phyloP scores from a whole-genome alignment of 2,113 vertebrate genomes.

The Apodemus sylvaticus region DNA sequence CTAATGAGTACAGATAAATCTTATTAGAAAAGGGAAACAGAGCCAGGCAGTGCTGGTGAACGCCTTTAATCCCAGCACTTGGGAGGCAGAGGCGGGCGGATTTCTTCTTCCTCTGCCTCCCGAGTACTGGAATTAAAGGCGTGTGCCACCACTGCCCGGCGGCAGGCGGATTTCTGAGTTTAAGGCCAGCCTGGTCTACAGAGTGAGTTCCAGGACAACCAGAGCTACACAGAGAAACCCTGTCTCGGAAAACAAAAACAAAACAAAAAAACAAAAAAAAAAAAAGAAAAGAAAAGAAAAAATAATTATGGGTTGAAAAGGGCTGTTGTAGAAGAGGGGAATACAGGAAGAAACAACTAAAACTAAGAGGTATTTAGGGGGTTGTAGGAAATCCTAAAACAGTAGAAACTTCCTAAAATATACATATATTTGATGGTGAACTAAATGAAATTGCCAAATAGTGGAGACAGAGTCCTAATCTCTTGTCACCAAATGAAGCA shows the following conservation, averaged over 20 bases:
- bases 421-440: neutral
- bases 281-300: neutral
- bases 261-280: too few species aligned
- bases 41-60: too few species aligned
- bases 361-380: neutral
- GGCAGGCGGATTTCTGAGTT: too few species aligned
- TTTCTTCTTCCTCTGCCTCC: too few species aligned
- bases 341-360: neutral
- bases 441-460: neutral
- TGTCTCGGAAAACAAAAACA: too few species aligned
- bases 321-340: neutral
- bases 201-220: too few species aligned
- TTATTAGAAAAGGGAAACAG: neutral
- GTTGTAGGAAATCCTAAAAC: neutral
- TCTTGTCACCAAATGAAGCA: neutral
- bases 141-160: too few species aligned
- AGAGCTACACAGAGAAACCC: too few species aligned
- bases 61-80: too few species aligned
- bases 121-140: too few species aligned
- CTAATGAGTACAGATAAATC: neutral
- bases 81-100: too few species aligned
- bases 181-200: too few species aligned
- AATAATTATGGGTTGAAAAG: neutral
- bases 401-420: neutral
- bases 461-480: neutral